Evolutionary conservation across 2,888 invertebrate genomes (phyloP), one percentile per base, ranked within the genome.

Genomic region (Mellilla xanthometata): DNA sequence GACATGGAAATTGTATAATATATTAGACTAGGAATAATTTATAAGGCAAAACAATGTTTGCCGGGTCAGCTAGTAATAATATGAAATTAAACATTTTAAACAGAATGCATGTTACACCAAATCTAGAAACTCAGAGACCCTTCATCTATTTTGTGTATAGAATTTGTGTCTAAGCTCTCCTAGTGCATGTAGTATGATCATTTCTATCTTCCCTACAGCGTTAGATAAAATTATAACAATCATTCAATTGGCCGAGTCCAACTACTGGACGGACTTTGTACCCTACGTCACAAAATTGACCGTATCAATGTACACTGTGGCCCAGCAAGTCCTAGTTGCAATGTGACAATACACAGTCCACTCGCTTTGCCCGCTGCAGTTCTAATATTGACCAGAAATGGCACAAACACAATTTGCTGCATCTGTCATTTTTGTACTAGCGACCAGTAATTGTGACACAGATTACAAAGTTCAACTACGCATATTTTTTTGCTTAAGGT

Each of bases 191-290:
- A 19, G 15, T 8, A 5, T n/a, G 15, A 12, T 47, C 38, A 33
- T 29, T 41, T 47, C 28, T 28, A 28, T 28, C 19, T 28, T 36
- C 31, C 31, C 29, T 12, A 24, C 11, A 46, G 33, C 23, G 45
- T 36, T 23, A 40, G 31, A 41, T 34, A 33, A 19, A 41, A 48
- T 36, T 33, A 41, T 26, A 5, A 38, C 47, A 48, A 48, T 48
- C 47, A 42, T 48, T 42, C 47, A 48, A 48, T 48, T 48, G 36
- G 33, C 29, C 22, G 19, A 36, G 29, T 15, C 34, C 27, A 12
- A 31, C 36, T 33, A 7, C 27, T 13, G 3, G 27, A 27, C 38
- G 50, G 50, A 50, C 50, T 50, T 50, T 42, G 46, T 31, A 38
- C 46, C 12, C n/a, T 9, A 43, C 44, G 47, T 48, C 38, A 41